A percentile compares a stretch with the other conserved stretches of the same genome.
Evolutionary conservation across 1,140 invertebrate species (phyloP).

Genomic region (Samia ricini): DNA sequence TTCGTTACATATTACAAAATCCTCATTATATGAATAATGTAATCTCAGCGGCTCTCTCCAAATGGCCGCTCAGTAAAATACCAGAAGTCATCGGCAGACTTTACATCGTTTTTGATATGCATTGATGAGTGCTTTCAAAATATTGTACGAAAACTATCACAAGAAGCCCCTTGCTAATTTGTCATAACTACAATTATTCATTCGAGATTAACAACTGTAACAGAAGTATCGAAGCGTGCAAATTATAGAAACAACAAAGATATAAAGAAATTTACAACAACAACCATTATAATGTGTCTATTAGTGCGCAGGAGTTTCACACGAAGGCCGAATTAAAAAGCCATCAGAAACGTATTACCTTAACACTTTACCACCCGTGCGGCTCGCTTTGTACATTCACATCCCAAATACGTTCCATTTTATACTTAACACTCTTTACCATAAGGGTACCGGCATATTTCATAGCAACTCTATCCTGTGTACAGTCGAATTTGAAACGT

Average conservation of each 20-base stretch:
- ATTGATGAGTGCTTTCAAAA: no score
- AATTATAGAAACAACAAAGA: background rate
- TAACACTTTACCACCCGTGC: constrained; percentile 60
- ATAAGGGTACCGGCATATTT: constrained; percentile 11
- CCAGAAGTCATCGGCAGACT: no score
- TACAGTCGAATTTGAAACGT: background rate
- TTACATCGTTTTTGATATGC: no score
- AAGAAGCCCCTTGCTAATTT: background rate
- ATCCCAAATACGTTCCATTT: constrained; percentile 13
- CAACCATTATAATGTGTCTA: constrained; percentile 56
- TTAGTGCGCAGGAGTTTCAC: constrained; percentile 66
- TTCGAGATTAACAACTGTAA: background rate
- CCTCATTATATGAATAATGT: background rate
- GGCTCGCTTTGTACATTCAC: constrained; percentile 16
- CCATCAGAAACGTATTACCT: constrained; percentile 71
- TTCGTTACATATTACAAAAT: background rate
- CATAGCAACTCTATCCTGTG: background rate
- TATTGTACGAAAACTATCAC: no score
- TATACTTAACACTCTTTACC: constrained; percentile 17
- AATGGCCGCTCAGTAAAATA: background rate
- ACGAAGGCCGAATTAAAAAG: constrained; percentile 68
- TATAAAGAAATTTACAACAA: constrained; percentile 14
- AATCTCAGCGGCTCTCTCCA: no score
- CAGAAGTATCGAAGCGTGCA: background rate
- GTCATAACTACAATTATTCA: background rate